Evolutionary conservation across 2,113 vertebrate species (phyloP), one percentile per base, ranked within the genome.

Genomic region (Sterna hirundo): DNA sequence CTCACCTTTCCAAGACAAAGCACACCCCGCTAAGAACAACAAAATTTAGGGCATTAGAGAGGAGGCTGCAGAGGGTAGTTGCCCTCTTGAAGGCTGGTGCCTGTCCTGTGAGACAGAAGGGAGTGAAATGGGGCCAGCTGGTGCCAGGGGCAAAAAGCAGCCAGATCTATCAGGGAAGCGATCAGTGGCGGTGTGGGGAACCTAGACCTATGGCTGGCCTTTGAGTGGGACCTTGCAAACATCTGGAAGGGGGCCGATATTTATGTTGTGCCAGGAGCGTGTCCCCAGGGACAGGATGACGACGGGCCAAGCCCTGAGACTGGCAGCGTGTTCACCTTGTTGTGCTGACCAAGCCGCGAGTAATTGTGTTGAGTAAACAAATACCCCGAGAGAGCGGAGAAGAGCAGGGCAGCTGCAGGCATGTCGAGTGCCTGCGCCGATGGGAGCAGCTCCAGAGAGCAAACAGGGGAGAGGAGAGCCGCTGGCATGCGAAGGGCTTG

Each of bases 391-490:
- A 14, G 88, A 61, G 77, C 66, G 26, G 66, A 70, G 57, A 46
- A 47, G 38, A 47, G 38, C 57, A 10, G 62, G 92, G 97, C 94
- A 94, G 89, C 93, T 91, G 86, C 7, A 61, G 94, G 88, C 94
- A 93, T 13, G 77, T 74, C 1, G 20, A 96, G 77, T 25, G 77
- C 65, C 76, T 90, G 85, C 6, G n/a, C 64, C 0, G 49, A 32
- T 69, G 88, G 92, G 88, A 97, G 66, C 75, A 89, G 89, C 66
- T 94, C 91, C 95, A 95, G 84, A 62, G 81, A 64, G 83, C 44
- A 91, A 92, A 87, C 19, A 94, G 60, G 47, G 76, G 57, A 95
- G 83, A 85, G 75, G 23, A 91, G 70, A 94, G 76, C 54, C 3
- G 47, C 89, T 91, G 91, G 91, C 95, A 96, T 54, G 81, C 2